Percentiles rank a stretch among this genome's conserved stretches.
These are phyloP conservation scores for Chlorospingus flavigularis DNA, from an alignment of 2,797 vertebrate genomes.

Conservation along the genomic window DNA sequence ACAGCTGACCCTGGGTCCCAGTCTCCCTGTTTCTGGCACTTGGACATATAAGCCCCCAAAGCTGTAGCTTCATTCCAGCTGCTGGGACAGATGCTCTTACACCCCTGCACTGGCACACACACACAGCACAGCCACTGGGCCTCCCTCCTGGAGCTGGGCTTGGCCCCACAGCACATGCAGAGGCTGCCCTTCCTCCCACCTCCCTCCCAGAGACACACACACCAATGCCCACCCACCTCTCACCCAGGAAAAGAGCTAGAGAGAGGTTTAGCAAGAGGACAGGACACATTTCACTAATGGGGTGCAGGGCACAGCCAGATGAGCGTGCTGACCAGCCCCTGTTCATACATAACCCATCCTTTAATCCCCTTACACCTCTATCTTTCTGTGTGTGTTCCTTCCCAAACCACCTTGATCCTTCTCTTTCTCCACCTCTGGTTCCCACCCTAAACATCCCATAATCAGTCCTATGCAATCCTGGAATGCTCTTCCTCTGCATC, in stretches of 20 bases:
- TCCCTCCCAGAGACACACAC: rapidly evolving
- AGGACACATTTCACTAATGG: neutral
- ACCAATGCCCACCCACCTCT: rapidly evolving
- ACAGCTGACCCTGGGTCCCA: neutral
- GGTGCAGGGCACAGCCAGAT: neutral
- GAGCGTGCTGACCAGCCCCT: neutral
- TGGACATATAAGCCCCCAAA: neutral
- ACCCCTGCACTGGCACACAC: neutral
- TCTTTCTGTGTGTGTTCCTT: neutral
- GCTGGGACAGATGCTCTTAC: neutral
- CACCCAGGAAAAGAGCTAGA: neutral
- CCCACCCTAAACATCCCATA: neutral
- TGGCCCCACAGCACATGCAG: too few relatives aligned
- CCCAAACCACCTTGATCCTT: neutral
- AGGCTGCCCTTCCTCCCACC: neutral
- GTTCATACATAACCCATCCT: neutral
- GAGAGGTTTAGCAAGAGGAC: neutral
- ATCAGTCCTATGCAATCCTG: neutral
- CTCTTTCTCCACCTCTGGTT: neutral
- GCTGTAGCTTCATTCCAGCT: neutral
- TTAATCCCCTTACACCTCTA: neutral
- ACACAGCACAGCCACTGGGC: neutral
- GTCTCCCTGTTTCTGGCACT: neutral
- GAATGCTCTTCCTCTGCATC: neutral
- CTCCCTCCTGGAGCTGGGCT: neutral